These are phyloP conservation scores for Valencia hispanica DNA, from an alignment of 2,797 vertebrate genomes.

Conservation along the genomic window DNA sequence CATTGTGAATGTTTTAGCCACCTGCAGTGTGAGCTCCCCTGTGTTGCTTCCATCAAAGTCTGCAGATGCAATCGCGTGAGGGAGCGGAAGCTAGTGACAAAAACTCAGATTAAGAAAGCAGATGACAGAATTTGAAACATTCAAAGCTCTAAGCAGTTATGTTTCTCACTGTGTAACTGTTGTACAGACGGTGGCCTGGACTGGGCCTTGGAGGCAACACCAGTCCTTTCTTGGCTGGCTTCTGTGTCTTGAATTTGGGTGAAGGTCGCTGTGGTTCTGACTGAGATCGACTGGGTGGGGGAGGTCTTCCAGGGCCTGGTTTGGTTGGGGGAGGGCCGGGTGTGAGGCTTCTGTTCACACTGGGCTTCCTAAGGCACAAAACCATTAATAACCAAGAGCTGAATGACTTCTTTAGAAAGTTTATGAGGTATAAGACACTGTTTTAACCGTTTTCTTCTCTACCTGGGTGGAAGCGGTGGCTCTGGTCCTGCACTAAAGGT, in stretches of 20 bases:
- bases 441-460: slow-evolving; percentile 33
- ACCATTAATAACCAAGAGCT: slow-evolving; percentile 21
- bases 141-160: not conserved
- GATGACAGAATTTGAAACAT: not conserved
- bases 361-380: slow-evolving; percentile 72
- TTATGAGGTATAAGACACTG: not conserved
- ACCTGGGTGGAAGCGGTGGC: slow-evolving; percentile 86
- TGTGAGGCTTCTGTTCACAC: slow-evolving; percentile 79
- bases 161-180: slow-evolving; percentile 89
- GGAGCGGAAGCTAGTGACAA: slow-evolving; percentile 82
- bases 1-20: slow-evolving; percentile 56
- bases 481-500: slow-evolving; percentile 61
- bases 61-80: slow-evolving; percentile 83
- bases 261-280: slow-evolving; percentile 25
- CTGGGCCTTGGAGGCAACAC: slow-evolving; percentile 92
- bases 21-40: slow-evolving; percentile 88
- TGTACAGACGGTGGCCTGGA: slow-evolving; percentile 94
- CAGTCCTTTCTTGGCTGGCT: slow-evolving; percentile 80
- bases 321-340: slow-evolving; percentile 84
- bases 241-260: slow-evolving; percentile 44
- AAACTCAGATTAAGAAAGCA: slow-evolving; percentile 25
- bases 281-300: slow-evolving; percentile 82
- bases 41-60: slow-evolving; percentile 79
- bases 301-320: slow-evolving; percentile 87
- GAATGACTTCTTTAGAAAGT: not conserved